Percentiles rank a stretch among this genome's conserved stretches.
Evolutionary conservation across 2,888 invertebrate species (phyloP).

Genomic region (Microplitis deprimator): DNA sequence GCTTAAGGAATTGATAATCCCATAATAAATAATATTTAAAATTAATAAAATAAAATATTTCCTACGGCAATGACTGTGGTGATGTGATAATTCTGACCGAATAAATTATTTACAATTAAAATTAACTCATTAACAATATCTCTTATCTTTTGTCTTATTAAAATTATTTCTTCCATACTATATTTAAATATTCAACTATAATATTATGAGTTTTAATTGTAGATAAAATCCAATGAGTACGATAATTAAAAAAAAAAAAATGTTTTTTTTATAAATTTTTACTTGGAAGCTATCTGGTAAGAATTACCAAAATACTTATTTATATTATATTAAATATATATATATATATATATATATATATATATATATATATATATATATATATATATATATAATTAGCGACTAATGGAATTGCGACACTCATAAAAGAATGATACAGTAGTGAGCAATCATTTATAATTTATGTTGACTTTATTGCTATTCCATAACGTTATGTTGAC

Average conservation of each 20-base stretch:
- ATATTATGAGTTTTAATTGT: background rate
- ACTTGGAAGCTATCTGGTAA: slow-evolving; percentile 33
- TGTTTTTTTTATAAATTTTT: slow-evolving; percentile 3
- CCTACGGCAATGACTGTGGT: slow-evolving; percentile 30
- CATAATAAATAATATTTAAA: slow-evolving; percentile 30
- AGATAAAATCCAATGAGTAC: background rate
- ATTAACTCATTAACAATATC: slow-evolving; percentile 5
- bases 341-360: no score
- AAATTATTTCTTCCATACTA: background rate
- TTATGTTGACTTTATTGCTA: background rate
- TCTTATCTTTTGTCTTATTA: background rate
- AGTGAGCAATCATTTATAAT: background rate
- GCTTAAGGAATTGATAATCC: background rate
- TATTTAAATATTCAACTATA: background rate
- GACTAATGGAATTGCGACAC: slow-evolving; percentile 49
- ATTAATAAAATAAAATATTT: slow-evolving; percentile 15
- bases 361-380: background rate
- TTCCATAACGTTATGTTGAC: slow-evolving; percentile 59
- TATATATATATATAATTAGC: slow-evolving; percentile 47
- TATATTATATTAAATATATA: slow-evolving; percentile 4
- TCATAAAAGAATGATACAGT: slow-evolving; percentile 19
- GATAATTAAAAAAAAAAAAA: background rate
- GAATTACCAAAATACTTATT: slow-evolving; percentile 32
- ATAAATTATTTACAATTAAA: slow-evolving; percentile 10
- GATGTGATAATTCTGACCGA: slow-evolving; percentile 16